Base-by-base conservation (phyloP, 1,140 invertebrate species). In the Sycophaga agraensis region DNA sequence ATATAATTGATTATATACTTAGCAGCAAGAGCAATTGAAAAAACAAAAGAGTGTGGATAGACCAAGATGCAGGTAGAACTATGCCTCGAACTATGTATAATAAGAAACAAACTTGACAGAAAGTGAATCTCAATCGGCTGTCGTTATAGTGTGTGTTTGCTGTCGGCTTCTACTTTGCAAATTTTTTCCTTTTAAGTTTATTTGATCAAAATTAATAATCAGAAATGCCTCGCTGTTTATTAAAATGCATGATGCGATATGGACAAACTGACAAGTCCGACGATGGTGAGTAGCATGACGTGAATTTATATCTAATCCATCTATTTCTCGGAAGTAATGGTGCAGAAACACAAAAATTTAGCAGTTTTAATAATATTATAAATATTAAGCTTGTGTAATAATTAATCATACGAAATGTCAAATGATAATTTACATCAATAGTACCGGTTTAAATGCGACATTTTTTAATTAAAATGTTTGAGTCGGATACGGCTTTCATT, bases 161-260 rank as follows among this genome's bases (percentile, higher is more conserved):
- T 19, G 24, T 37, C 17, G 28, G 37, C 2, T 11, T 50, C 24
- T 31, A 50, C 50, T 43, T 51, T 59, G 26, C 26, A 53, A 35
- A 0, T 19, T 45, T 43, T 51, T 51, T 34, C 12, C 9, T 51
- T 34, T 21, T 4, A 34, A 34, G n/a, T n/a, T n/a, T n/a, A n/a
- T n/a, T n/a, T n/a, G n/a, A n/a, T n/a, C n/a, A n/a, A n/a, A n/a
- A n/a, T n/a, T n/a, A n/a, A n/a, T 17, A 45, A 45, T 45, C 8
- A 19, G 46, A 24, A 48, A 77, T 78, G 76, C 76, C 76, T 9
- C 72, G 70, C 4, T 78, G 76, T 48, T 56, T 78, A 26, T 70
- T 78, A 42, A 78, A 74, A 45, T 76, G 70, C 1, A 75, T 78
- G 70, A 65, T 66, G 48, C 71, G 74, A 19, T 77, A 73, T 55